Conservation (phyloP, 2,113 vertebrate genomes). For the Emydura subglobosa region DNA sequence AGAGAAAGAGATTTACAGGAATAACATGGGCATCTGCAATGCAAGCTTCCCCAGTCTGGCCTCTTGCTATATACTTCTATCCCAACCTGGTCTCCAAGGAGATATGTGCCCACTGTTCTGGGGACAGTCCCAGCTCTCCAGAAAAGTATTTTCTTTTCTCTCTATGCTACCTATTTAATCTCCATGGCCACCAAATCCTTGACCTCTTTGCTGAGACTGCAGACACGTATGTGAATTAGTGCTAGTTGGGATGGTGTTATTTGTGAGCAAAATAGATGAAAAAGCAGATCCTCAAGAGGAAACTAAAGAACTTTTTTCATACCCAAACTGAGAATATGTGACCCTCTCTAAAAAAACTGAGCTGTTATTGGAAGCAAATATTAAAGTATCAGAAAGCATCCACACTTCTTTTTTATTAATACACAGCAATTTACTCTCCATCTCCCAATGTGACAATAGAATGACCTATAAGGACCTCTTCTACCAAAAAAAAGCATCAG, state of each 20-base stretch:
- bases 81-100: accelerated
- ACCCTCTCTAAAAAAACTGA: background rate
- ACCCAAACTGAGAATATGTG: background rate
- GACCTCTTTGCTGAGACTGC: background rate
- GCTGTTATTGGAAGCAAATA: background rate
- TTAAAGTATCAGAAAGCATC: background rate
- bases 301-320: background rate
- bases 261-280: background rate
- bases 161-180: background rate
- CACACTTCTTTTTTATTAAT: background rate
- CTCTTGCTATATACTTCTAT: background rate
- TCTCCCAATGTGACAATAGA: slow-evolving; percentile 9
- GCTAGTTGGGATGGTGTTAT: background rate
- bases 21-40: background rate
- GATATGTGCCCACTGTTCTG: background rate
- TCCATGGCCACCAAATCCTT: background rate
- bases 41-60: background rate
- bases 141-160: background rate
- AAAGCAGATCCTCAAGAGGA: background rate
- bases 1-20: background rate
- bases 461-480: background rate
- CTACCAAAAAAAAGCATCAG: background rate
- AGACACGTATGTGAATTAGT: background rate
- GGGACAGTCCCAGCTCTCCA: background rate
- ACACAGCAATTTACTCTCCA: background rate